Percentiles rank a stretch among this genome's conserved stretches.
Evolutionary conservation across 1,140 invertebrate species (phyloP).

Genomic region (Steinernema khuongi): DNA sequence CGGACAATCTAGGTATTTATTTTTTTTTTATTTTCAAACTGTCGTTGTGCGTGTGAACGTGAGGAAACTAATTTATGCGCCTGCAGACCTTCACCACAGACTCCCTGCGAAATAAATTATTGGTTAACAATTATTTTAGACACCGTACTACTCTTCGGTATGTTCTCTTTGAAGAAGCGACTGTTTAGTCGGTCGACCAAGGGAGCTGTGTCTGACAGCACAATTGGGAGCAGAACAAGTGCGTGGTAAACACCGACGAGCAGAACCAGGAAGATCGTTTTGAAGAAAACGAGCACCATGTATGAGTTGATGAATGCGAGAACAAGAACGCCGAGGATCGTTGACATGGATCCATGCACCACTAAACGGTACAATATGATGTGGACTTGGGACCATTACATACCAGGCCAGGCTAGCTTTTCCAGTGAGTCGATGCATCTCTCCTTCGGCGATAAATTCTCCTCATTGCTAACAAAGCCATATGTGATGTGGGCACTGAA

Average conservation of each 20-base stretch:
- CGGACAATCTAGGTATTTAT: not conserved
- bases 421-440: constrained; percentile 58
- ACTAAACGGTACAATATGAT: constrained; percentile 38
- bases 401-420: constrained; percentile 60
- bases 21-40: not conserved
- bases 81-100: too few species aligned
- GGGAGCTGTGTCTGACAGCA: constrained; percentile 58
- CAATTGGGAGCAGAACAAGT: constrained; percentile 60
- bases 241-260: constrained; percentile 60
- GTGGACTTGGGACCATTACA: not conserved
- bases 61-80: too few species aligned
- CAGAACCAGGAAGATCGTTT: constrained; percentile 61
- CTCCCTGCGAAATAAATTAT: too few species aligned
- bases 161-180: constrained; percentile 7
- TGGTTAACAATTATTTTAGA: not conserved
- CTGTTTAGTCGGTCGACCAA: constrained; percentile 37
- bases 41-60: too few species aligned
- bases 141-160: constrained; percentile 12
- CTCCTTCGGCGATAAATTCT: constrained; percentile 48
- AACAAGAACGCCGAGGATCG: constrained; percentile 81
- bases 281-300: constrained; percentile 61
- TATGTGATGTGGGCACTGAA: constrained; percentile 96
- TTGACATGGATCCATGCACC: constrained; percentile 74
- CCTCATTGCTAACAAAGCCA: constrained; percentile 75
- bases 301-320: constrained; percentile 83